Evolutionary conservation across 2,888 invertebrate species (phyloP), one percentile per base, ranked within the genome.

Genomic region (Scaptomyza caliginosa): DNA sequence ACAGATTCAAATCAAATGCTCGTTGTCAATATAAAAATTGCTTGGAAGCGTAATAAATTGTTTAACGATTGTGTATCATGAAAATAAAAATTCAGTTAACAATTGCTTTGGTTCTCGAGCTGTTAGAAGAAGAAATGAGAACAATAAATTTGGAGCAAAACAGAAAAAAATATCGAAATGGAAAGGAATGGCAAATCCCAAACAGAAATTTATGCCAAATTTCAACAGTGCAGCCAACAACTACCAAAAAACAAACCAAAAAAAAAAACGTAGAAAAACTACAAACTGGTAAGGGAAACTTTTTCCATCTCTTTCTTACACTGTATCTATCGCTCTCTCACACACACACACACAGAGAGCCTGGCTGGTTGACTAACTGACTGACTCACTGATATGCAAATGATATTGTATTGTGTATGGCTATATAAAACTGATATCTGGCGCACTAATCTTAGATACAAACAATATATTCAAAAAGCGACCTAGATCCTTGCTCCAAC

Each of bases 391-490:
- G 70, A 74, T 80, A 84, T 84, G 80, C 80, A 81, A 81, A 81
- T 81, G 78, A 84, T 78, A 80, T 74, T 69, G 69, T 75, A 70
- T 77, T 72, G 76, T 82, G 69, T 67, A 74, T 58, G 64, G 80
- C 78, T 69, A 78, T 71, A 81, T 84, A 81, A 78, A 74, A 84
- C 79, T 81, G 80, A 81, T 81, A 81, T 81, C 80, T 84, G 79
- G 85, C 78, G 71, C 80, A 81, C 79, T 81, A 78, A 81, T 81
- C 81, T 81, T 64, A 81, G 85, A 81, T 81, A 77, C 85, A 84
- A 84, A 84, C 81, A 81, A 81, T 82, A 81, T 81, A 84, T 81
- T 81, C 81, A 81, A 84, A 81, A 84, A 79, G 82, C 81, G 81
- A 81, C 81, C 81, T 84, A 81, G 82, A 84, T 81, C 82, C 80